These are phyloP conservation scores for Myiothlypis coronata DNA, from an alignment of 2,797 vertebrate genomes.

Conservation along the genomic window DNA sequence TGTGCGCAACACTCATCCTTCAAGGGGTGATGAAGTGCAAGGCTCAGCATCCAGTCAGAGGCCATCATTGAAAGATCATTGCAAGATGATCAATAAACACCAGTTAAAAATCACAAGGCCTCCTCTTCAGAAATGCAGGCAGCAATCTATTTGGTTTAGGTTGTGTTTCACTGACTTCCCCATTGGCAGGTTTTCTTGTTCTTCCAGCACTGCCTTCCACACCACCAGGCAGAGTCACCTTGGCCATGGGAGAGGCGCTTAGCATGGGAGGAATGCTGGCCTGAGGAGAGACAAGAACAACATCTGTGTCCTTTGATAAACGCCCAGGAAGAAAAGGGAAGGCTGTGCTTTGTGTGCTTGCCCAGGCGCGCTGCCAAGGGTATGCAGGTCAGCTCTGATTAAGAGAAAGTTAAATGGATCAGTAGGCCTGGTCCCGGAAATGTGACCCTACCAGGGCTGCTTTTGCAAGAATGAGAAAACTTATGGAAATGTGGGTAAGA, in stretches of 20 bases:
- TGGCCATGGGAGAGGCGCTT: not conserved
- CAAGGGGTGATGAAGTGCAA: not conserved
- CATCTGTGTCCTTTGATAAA: not conserved
- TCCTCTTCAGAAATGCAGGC: not conserved
- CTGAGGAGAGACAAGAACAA: not conserved
- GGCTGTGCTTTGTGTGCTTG: not conserved
- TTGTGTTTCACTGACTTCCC: not conserved
- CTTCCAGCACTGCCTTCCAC: not conserved
- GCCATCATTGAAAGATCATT: not conserved
- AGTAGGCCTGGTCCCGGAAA: not conserved
- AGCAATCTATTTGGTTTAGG: not conserved
- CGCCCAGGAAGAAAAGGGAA: not conserved
- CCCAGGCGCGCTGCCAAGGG: not conserved
- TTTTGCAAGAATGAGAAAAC: not conserved
- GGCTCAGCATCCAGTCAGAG: accelerated
- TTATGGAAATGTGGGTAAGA: not conserved
- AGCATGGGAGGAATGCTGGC: not conserved
- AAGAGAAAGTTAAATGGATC: constrained; percentile 3
- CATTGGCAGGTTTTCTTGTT: not conserved
- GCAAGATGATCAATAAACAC: accelerated
- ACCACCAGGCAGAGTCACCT: not conserved
- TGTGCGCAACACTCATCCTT: not conserved
- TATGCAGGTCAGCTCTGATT: not conserved
- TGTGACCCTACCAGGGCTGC: not conserved
- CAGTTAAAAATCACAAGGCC: not conserved